Evolutionary conservation across 2,113 vertebrate species (phyloP), one percentile per base, ranked within the genome.

Genomic region (Martes martes): DNA sequence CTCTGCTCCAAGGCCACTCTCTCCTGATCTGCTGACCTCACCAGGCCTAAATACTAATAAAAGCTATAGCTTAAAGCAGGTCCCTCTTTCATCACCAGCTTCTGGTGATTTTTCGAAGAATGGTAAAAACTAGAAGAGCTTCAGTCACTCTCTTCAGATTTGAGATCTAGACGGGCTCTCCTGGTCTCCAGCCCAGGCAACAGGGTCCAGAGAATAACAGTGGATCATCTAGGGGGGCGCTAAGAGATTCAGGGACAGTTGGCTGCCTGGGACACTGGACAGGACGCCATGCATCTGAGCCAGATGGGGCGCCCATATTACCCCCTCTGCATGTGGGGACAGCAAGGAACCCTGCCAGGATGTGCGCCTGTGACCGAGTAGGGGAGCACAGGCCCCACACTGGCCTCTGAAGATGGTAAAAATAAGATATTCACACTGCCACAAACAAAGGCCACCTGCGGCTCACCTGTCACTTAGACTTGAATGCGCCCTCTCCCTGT

Each of bases 401-500:
- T 2, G n/a, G 13, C 67, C 52, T 81, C 87, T 85, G 78, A 50
- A 45, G 23, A 21, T 7, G 8, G 71, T 4, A 28, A 36, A 59
- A 84, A 23, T 45, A 42, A 50, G 36, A 69, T 5, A 23, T 11
- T 31, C 14, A n/a, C 0, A 2, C 9, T 0, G 4, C 3, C 24
- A 9, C 2, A 0, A 78, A 28, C 15, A 74, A 61, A 28, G 78
- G 71, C 39, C 6, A 6, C 31, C 28, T 0, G 0, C 4, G 42
- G 73, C 42, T 47, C 15, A 59, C n/a, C 9, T 13, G 26, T 47
- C 50, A 6, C 52, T 45, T 21, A 52, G 36, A 21, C 50, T 45
- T 47, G n/a, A 36, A 16, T 0, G 2, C 1, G 2, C 24, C 45
- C 2, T 39, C 31, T n/a, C 4, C 26, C 11, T 3, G 3, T 39